phyloP scores from a whole-genome alignment of 2,797 vertebrate species.

The Loris lydekkerianus region DNA sequence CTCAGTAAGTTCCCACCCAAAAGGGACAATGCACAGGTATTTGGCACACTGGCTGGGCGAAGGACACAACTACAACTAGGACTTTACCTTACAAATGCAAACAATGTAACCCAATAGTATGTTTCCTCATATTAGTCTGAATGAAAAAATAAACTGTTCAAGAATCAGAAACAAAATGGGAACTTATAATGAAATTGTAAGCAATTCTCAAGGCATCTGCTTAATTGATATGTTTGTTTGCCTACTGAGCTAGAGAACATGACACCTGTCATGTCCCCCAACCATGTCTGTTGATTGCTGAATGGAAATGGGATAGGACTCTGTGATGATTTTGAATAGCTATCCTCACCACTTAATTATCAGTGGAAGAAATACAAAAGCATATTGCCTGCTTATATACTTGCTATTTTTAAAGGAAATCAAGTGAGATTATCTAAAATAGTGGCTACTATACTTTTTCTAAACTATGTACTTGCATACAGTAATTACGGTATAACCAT shows the following conservation, averaged over 20 bases:
- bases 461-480: not conserved
- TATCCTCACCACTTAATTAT: not conserved
- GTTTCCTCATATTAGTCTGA: too few relatives aligned
- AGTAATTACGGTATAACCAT: not conserved
- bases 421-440: conserved; percentile 2
- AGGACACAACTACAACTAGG: too few relatives aligned
- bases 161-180: conserved; percentile 25
- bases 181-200: not conserved
- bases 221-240: conserved; percentile 25
- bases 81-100: too few relatives aligned
- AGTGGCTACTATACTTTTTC: not conserved
- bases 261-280: too few relatives aligned
- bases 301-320: not conserved
- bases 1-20: too few relatives aligned
- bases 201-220: conserved; percentile 14
- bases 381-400: not conserved
- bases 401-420: conserved; percentile 34
- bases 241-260: conserved; percentile 10
- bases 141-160: not conserved
- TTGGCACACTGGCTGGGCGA: too few relatives aligned
- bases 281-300: too few relatives aligned
- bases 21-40: too few relatives aligned
- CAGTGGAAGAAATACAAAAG: not conserved
- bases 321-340: conserved; percentile 8
- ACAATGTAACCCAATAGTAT: too few relatives aligned